A percentile compares a stretch with the other conserved stretches of the same genome.
Conservation (phyloP, 2,888 invertebrate genomes). For the Macrophya annulata region DNA sequence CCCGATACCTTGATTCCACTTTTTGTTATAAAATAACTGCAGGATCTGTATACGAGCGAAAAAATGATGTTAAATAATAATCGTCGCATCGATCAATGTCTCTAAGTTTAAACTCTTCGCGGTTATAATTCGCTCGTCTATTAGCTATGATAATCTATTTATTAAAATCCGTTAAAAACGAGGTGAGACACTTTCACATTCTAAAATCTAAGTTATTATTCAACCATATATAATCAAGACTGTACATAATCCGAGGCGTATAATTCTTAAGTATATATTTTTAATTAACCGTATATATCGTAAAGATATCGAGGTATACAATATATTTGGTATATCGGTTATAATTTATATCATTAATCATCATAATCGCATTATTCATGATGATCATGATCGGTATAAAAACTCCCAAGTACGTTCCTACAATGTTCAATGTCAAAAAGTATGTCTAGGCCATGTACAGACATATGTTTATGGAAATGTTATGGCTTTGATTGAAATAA, state of each 20-base stretch:
- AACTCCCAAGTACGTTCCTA: background rate
- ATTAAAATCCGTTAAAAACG: background rate
- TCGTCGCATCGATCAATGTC: constrained; percentile 21
- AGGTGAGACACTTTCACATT: constrained; percentile 13
- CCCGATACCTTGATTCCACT: background rate
- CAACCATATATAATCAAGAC: background rate
- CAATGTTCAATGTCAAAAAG: constrained; percentile 27
- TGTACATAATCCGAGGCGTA: background rate
- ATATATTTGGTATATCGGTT: background rate
- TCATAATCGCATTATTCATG: background rate
- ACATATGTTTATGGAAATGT: background rate
- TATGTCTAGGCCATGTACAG: constrained; percentile 17
- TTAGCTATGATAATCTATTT: background rate
- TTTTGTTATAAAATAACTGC: background rate
- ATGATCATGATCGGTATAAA: background rate
- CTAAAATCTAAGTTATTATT: background rate
- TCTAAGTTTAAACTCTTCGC: background rate
- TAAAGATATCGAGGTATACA: background rate
- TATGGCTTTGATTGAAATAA: constrained; percentile 4
- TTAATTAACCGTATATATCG: background rate
- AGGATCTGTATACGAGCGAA: background rate
- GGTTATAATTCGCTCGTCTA: background rate
- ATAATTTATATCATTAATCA: constrained; percentile 17
- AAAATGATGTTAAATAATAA: background rate
- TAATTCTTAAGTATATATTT: background rate